These are phyloP conservation scores for Acronicta aceris DNA, from an alignment of 2,888 invertebrate species.

Conservation along the genomic window DNA sequence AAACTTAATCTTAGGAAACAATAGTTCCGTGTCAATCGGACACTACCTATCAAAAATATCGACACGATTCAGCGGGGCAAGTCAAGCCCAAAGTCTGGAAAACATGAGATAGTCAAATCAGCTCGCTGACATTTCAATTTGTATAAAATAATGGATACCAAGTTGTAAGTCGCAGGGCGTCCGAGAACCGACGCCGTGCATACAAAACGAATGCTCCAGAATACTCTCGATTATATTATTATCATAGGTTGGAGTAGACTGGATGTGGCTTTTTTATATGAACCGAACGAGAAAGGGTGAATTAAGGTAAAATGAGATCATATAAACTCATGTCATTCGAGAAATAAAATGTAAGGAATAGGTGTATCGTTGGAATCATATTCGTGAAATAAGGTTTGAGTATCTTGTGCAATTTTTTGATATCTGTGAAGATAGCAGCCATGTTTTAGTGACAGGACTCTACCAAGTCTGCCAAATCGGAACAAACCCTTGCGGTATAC, in stretches of 20 bases:
- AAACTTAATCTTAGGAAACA: too few species aligned
- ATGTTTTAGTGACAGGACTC: too few species aligned
- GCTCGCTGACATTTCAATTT: slow-evolving; percentile 77
- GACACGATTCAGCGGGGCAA: slow-evolving; percentile 9
- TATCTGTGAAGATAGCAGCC: too few species aligned
- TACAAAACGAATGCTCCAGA: slow-evolving; percentile 56
- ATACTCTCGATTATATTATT: slow-evolving; percentile 24
- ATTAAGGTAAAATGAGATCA: slow-evolving; percentile 11
- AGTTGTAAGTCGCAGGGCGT: slow-evolving; percentile 66
- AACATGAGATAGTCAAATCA: slow-evolving; percentile 64
- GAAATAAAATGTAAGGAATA: too few species aligned
- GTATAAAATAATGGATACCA: slow-evolving; percentile 73
- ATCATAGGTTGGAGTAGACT: slow-evolving; percentile 37
- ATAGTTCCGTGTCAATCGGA: not conserved
- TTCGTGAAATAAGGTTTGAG: too few species aligned
- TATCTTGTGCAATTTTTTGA: too few species aligned
- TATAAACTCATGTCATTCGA: slow-evolving; percentile 7
- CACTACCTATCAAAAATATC: not conserved
- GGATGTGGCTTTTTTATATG: slow-evolving; percentile 30
- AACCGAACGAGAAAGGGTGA: slow-evolving; percentile 1
- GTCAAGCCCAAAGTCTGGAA: slow-evolving; percentile 36
- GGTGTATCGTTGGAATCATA: too few species aligned
- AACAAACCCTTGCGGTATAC: too few species aligned
- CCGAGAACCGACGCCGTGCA: slow-evolving; percentile 59
- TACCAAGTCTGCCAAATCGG: too few species aligned